phyloP scores from a whole-genome alignment of 92 coral and sea anemone genomes.

The Plumapathes pennacea region DNA sequence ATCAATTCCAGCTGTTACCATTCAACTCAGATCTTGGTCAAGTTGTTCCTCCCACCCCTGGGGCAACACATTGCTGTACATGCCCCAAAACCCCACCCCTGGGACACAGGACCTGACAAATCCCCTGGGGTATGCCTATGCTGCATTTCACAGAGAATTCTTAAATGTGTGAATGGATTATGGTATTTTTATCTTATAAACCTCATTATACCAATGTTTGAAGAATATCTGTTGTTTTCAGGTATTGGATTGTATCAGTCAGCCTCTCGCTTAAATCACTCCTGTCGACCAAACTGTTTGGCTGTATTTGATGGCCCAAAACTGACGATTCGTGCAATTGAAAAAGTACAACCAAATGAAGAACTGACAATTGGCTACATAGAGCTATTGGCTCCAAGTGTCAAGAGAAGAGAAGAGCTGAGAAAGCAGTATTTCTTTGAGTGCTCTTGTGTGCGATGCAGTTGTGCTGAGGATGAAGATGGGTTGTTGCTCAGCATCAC shows the following conservation, averaged over 20 bases:
- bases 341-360: conserved; percentile 54
- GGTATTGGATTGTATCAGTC: conserved; percentile 79
- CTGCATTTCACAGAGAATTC: too few species aligned
- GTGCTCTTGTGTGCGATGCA: conserved; percentile 71
- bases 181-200: too few species aligned
- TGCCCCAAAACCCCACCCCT: too few species aligned
- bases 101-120: too few species aligned
- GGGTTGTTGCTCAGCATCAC: conserved; percentile 56
- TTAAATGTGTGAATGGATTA: too few species aligned
- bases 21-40: too few species aligned
- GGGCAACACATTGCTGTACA: too few species aligned
- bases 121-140: too few species aligned
- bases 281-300: conserved; percentile 90
- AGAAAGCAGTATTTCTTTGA: conserved; percentile 75
- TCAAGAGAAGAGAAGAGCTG: conserved; percentile 64
- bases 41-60: too few species aligned
- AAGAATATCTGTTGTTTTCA: conserved; percentile 20
- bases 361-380: conserved; percentile 93
- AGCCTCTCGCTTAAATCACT: conserved; percentile 78
- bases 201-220: too few species aligned
- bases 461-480: conserved; percentile 45
- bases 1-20: too few species aligned
- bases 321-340: conserved; percentile 58
- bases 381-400: conserved; percentile 73
- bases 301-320: conserved; percentile 67